These are phyloP conservation scores for Xestia c-nigrum DNA, from an alignment of 2,888 invertebrate species.

Conservation along the genomic window DNA sequence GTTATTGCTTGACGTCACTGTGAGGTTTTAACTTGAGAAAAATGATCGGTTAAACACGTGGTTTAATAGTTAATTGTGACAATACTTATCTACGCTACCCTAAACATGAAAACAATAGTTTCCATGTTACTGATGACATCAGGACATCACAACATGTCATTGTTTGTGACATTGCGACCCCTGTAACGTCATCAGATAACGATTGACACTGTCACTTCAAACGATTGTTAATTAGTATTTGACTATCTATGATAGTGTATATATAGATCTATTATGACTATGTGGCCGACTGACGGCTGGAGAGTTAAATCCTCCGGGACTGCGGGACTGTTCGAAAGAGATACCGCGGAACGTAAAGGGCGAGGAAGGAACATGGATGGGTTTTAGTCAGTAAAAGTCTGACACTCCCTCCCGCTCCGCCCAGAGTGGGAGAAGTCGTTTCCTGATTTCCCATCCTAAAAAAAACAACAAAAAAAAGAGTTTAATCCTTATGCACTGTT, in stretches of 20 bases:
- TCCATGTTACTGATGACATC: constrained; percentile 24
- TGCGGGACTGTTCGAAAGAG: too few relatives aligned
- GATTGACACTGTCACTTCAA: constrained; percentile 58
- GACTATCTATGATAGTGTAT: constrained; percentile 18
- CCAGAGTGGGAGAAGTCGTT: too few relatives aligned
- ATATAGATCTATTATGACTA: not conserved
- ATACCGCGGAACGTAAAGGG: too few relatives aligned
- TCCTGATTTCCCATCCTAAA: too few relatives aligned
- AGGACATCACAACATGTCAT: constrained; percentile 5
- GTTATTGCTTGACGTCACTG: too few relatives aligned
- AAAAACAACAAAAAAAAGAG: too few relatives aligned
- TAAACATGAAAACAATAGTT: constrained; percentile 42
- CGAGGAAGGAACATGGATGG: too few relatives aligned
- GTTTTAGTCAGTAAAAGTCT: too few relatives aligned
- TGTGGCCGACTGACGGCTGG: not conserved
- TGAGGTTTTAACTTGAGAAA: too few relatives aligned
- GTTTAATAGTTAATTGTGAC: not conserved
- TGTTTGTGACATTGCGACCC: constrained; percentile 31
- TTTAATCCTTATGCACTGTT: not conserved
- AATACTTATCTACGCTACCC: not conserved
- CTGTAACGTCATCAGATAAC: constrained; percentile 43
- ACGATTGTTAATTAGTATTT: constrained; percentile 51
- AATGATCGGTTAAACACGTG: too few relatives aligned
- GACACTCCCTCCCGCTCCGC: too few relatives aligned
- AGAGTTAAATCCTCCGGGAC: too few relatives aligned